A percentile compares a stretch with the other conserved stretches of the same genome.
phyloP scores from a whole-genome alignment of 2,113 vertebrate species.

The Ammospiza nelsoni region DNA sequence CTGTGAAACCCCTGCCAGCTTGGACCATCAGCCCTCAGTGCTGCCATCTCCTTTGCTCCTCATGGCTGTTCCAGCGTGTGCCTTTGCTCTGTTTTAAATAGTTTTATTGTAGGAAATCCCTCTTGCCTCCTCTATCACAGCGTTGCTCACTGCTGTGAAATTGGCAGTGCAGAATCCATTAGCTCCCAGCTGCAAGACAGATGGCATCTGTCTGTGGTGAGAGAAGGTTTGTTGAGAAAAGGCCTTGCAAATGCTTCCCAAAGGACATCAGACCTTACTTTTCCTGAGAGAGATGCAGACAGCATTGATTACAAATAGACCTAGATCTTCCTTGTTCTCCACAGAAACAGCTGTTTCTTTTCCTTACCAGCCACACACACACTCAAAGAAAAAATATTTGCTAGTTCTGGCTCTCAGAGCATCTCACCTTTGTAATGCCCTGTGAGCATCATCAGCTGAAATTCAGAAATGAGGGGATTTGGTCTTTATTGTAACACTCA shows the following conservation, averaged over 20 bases:
- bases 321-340: background rate
- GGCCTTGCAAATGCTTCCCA: constrained; percentile 43
- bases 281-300: constrained; percentile 13
- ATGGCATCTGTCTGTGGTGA: constrained; percentile 64
- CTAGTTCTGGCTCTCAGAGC: background rate
- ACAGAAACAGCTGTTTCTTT: background rate
- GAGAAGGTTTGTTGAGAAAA: constrained; percentile 64
- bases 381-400: background rate
- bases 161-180: constrained; percentile 67
- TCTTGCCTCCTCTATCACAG: constrained; percentile 8
- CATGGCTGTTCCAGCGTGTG: background rate
- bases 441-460: background rate
- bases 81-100: constrained; percentile 26
- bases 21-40: background rate
- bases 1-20: background rate
- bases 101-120: constrained; percentile 50
- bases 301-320: constrained; percentile 27
- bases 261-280: constrained; percentile 50
- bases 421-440: background rate
- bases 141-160: constrained; percentile 51
- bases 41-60: background rate
- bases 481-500: background rate
- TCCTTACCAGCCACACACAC: background rate
- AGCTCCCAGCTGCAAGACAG: constrained; percentile 67
- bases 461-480: background rate